Conservation (phyloP, 2,888 invertebrate species). For the Mythimna albipuncta region DNA sequence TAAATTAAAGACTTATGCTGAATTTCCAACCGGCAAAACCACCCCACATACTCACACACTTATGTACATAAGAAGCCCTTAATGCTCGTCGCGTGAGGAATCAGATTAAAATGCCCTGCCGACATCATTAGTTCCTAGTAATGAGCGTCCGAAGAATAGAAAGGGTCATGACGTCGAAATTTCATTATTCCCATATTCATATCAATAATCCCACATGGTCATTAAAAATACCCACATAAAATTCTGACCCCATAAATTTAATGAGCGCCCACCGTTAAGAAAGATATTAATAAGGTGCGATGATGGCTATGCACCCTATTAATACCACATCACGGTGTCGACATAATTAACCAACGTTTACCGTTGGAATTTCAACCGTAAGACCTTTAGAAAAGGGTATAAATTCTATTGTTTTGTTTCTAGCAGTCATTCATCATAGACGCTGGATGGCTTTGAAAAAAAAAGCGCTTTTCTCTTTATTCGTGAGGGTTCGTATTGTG, state of each 20-base stretch:
- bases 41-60: background rate
- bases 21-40: background rate
- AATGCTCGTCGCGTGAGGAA: constrained; percentile 1
- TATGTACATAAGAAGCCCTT: background rate
- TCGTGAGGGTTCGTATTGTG: constrained; percentile 42
- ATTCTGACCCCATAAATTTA: constrained; percentile 34
- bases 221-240: constrained; percentile 9
- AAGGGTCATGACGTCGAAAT: background rate
- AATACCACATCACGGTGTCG: constrained; percentile 18
- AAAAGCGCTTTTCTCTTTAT: constrained; percentile 47
- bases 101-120: background rate
- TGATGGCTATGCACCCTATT: constrained; percentile 39
- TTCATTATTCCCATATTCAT: background rate
- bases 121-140: background rate
- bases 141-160: background rate
- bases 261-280: constrained; percentile 43
- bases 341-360: constrained; percentile 51
- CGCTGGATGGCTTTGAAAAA: constrained; percentile 44
- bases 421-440: constrained; percentile 51
- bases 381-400: background rate
- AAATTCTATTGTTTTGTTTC: constrained; percentile 10
- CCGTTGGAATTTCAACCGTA: constrained; percentile 36
- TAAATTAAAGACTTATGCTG: background rate
- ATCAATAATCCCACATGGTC: background rate
- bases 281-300: constrained; percentile 43